Evolutionary conservation across 2,113 vertebrate species (phyloP), one percentile per base, ranked within the genome.

Genomic region (Anser brachyrhynchus): DNA sequence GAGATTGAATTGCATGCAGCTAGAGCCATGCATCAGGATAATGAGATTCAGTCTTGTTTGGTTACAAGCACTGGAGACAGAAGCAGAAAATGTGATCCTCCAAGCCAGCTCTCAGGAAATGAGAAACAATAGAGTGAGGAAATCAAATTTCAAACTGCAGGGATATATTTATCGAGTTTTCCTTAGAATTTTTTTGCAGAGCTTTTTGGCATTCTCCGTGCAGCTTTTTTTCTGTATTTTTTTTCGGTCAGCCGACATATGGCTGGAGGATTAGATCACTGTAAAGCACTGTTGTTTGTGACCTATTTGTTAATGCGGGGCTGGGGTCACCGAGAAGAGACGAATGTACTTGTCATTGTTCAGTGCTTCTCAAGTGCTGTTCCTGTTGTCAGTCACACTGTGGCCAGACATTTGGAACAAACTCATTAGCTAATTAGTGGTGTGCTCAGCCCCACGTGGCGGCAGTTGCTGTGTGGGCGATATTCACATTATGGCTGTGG

Each of bases 381-480:
- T 76, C 74, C 92, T 87, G 80, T 73, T 93, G 96, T 91, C 91
- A 14, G 91, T 89, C 46, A 0, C 65, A 4, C 61, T 0, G 1
- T 11, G 90, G 93, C 90, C 89, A 95, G 93, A 62, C 91, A 5
- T 92, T 96, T 89, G 95, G 91, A 94, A 70, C 80, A 91, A 85
- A 87, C 86, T 96, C 95, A 91, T 97, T 92, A 96, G 96, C 87
- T 94, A 92, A 96, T 96, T 93, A 96, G 92, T 35, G 89, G 74
- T 87, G 93, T n/a, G 91, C 91, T 94, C 70, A 76, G 91, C 86
- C 89, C 96, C 85, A 70, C 64, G 31, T 93, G 88, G 93, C 15
- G 0, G 65, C 35, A 57, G 77, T 69, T 1, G 31, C 77, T 80
- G 91, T 3, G 89, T 83, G 93, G 92, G 91, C 0, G 43, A 93